Percentiles rank a stretch among this genome's conserved stretches.
These are phyloP conservation scores for Neodiprion virginianus DNA, from an alignment of 1,140 invertebrate genomes.

Conservation along the genomic window DNA sequence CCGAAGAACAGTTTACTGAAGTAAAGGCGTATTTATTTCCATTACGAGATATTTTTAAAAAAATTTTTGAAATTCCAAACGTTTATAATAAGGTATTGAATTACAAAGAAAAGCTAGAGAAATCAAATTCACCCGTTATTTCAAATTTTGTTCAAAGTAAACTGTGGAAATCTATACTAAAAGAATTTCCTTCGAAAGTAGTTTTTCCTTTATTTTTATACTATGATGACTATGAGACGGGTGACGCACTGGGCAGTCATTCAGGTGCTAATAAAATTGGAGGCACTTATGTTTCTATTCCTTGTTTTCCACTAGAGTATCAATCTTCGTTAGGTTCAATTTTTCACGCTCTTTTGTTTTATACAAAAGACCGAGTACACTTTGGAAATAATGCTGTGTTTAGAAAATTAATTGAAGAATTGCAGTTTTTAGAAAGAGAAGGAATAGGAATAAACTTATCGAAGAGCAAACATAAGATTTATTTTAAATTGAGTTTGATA, in stretches of 20 bases:
- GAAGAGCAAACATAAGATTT: not conserved
- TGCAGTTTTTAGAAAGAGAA: constrained; percentile 14
- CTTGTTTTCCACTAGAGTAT: constrained; percentile 31
- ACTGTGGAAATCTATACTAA: constrained; percentile 23
- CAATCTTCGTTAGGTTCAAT: constrained; percentile 27
- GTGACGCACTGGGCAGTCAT: constrained; percentile 30
- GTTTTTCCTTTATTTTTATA: constrained; percentile 31
- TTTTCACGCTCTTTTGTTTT: constrained; percentile 31
- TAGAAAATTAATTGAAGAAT: constrained; percentile 21
- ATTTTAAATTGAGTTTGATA: constrained; percentile 16
- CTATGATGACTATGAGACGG: constrained; percentile 35
- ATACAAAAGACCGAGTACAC: constrained; percentile 29
- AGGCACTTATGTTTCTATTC: constrained; percentile 27
- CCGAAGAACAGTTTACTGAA: too few relatives aligned
- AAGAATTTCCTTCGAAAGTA: constrained; percentile 7
- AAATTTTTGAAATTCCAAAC: constrained; percentile 2
- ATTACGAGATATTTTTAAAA: constrained; percentile 26
- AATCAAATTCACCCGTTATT: too few relatives aligned
- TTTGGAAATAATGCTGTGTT: constrained; percentile 19
- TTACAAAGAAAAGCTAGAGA: not conserved
- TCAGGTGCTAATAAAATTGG: constrained; percentile 37
- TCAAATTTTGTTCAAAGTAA: constrained; percentile 27
- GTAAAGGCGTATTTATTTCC: too few relatives aligned
- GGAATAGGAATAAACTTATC: constrained; percentile 4
- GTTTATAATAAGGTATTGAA: not conserved